A percentile compares a stretch with the other conserved stretches of the same genome.
Evolutionary conservation across 2,797 vertebrate species (phyloP).

Genomic region (Petrocephalus sullivani): DNA sequence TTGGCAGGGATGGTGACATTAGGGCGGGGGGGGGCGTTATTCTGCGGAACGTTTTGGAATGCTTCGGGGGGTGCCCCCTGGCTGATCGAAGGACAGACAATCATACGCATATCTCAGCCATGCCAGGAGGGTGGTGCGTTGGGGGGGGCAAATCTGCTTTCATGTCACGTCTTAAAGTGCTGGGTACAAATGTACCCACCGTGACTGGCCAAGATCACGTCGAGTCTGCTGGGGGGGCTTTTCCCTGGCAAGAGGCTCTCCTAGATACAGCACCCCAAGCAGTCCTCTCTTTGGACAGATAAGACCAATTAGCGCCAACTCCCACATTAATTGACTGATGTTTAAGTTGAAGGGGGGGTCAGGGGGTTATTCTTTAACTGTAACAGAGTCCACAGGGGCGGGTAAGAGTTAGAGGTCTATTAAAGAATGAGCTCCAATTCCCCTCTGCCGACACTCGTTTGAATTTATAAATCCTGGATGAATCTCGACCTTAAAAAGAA

Average conservation of each 20-base stretch:
- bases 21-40: background rate
- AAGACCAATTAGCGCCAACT: background rate
- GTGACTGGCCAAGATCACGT: background rate
- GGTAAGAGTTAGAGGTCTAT: background rate
- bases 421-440: background rate
- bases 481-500: background rate
- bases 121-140: background rate
- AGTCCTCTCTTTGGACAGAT: background rate
- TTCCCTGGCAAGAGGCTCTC: background rate
- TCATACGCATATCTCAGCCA: background rate
- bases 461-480: background rate
- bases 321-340: background rate
- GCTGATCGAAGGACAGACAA: background rate
- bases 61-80: background rate
- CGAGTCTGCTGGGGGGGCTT: background rate
- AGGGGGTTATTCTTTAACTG: background rate
- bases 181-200: background rate
- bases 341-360: background rate
- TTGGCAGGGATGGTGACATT: conserved; percentile 14
- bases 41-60: background rate
- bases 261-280: background rate
- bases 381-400: background rate
- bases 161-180: background rate
- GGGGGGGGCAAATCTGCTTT: background rate
- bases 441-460: background rate